phyloP scores from a whole-genome alignment of 2,797 vertebrate genomes.

The Phalloptychus januarius region DNA sequence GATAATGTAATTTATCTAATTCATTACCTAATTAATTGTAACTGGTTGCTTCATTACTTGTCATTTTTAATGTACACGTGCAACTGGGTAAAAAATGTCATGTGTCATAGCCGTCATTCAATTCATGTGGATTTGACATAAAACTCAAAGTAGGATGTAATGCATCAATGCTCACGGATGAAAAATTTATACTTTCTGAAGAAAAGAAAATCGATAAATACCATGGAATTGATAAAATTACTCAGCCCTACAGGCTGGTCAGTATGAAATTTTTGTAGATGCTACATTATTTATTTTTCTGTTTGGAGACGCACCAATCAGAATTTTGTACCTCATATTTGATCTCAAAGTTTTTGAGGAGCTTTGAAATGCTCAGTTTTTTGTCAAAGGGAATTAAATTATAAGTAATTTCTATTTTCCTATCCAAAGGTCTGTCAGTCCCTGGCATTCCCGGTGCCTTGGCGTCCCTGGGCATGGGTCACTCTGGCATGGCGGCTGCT shows the following conservation, averaged over 20 bases:
- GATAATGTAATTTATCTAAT: no score
- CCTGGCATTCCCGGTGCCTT: slow-evolving; percentile 89
- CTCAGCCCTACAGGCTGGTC: slow-evolving; percentile 75
- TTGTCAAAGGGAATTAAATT: not conserved
- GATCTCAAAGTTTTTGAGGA: not conserved
- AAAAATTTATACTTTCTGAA: no score
- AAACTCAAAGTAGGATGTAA: no score
- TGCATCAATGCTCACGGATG: no score
- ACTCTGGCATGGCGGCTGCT: slow-evolving; percentile 78
- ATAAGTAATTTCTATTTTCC: not conserved
- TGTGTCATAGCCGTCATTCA: no score
- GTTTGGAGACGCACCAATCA: not conserved
- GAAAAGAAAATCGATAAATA: no score
- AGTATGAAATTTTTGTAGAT: slow-evolving; percentile 8
- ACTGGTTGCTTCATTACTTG: no score
- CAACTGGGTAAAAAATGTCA: no score
- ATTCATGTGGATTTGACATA: no score
- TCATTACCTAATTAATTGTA: no score
- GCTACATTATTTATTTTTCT: not conserved
- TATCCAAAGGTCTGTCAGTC: slow-evolving; percentile 83
- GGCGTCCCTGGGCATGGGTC: slow-evolving; percentile 88
- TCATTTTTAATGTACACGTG: no score
- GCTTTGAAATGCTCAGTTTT: not conserved
- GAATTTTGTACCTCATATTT: not conserved
- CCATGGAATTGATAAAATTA: no score